Percentiles rank a stretch among this genome's conserved stretches.
Evolutionary conservation across 2,113 vertebrate genomes (phyloP).

Genomic region (Sphyrna mokarran): DNA sequence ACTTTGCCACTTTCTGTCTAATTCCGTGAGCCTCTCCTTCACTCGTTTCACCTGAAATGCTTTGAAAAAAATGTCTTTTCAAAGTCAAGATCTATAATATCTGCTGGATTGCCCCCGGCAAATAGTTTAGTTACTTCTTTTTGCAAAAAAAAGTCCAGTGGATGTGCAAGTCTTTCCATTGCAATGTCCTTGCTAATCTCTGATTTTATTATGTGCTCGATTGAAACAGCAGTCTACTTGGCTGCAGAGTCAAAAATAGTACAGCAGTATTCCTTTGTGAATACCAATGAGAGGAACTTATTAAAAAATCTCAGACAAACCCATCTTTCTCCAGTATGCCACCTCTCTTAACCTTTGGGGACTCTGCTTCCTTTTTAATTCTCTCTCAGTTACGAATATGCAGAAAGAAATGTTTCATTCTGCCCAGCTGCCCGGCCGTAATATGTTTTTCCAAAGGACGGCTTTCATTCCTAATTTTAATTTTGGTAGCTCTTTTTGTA

Average conservation of each 20-base stretch:
- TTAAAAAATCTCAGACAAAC: conserved; percentile 19
- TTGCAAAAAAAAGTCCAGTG: neutral
- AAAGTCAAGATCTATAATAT: conserved; percentile 33
- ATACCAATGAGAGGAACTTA: neutral
- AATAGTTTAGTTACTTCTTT: neutral
- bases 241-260: conserved; percentile 10
- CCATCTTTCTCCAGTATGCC: neutral
- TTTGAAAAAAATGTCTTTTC: conserved; percentile 18
- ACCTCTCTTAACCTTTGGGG: neutral
- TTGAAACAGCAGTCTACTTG: neutral
- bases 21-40: neutral
- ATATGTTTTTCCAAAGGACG: neutral
- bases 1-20: neutral
- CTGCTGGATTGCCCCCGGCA: neutral
- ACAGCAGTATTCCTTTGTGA: neutral
- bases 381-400: neutral
- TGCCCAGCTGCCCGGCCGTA: neutral
- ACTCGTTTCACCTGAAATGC: conserved; percentile 2
- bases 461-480: neutral
- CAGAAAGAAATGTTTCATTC: neutral
- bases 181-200: conserved; percentile 21
- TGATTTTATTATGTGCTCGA: neutral
- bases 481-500: neutral
- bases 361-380: neutral
- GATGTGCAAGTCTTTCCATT: neutral